Percentiles rank a stretch among this genome's conserved stretches.
These are phyloP conservation scores for Lagopus leucura DNA, from an alignment of 2,113 vertebrate genomes.

Conservation along the genomic window DNA sequence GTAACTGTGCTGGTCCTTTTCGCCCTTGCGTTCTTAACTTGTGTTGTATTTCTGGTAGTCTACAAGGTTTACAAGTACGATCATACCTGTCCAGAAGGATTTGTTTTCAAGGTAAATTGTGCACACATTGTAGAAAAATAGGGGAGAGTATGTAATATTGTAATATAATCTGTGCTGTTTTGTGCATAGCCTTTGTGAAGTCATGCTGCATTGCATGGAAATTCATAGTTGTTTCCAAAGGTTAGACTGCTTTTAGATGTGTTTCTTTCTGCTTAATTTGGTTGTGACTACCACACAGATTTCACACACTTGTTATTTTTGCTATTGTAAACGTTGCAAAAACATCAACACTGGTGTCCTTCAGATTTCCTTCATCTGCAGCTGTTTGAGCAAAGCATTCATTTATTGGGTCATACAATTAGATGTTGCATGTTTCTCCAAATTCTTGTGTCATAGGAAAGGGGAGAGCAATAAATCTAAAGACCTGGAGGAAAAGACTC, in stretches of 20 bases:
- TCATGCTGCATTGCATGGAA: background rate
- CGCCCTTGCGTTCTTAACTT: slow-evolving; percentile 93
- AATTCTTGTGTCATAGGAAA: background rate
- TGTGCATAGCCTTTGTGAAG: background rate
- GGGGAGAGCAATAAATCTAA: background rate
- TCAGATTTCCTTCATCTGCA: background rate
- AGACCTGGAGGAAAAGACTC: background rate
- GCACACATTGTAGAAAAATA: background rate
- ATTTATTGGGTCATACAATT: background rate
- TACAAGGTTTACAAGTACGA: slow-evolving; percentile 98
- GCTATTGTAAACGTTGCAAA: background rate
- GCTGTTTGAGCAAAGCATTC: background rate
- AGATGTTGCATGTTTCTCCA: background rate
- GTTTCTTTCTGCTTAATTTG: background rate
- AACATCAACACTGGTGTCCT: background rate
- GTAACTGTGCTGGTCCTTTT: slow-evolving; percentile 93
- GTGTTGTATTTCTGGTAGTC: slow-evolving; percentile 95
- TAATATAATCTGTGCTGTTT: background rate
- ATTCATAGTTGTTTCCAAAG: background rate
- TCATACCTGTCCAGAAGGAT: slow-evolving; percentile 93
- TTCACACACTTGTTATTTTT: background rate
- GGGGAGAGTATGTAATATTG: background rate
- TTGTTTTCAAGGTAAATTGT: slow-evolving; percentile 87
- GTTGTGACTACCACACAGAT: background rate
- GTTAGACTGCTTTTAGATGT: background rate